phyloP scores from a whole-genome alignment of 2,113 vertebrate species.

The Phrynosoma platyrhinos region DNA sequence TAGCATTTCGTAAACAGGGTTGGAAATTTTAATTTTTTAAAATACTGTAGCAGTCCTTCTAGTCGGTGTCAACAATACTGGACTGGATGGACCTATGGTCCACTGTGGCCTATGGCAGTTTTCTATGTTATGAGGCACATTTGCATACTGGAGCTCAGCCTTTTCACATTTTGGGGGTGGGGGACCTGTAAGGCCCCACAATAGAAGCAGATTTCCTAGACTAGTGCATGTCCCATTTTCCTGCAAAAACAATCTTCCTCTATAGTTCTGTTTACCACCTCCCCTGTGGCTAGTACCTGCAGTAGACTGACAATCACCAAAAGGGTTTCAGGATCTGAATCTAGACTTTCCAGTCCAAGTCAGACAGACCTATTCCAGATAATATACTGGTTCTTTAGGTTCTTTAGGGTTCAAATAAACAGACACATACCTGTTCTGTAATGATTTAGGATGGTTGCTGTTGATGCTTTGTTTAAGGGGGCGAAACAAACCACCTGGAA shows the following conservation, averaged over 20 bases:
- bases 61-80: neutral
- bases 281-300: no score
- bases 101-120: no score
- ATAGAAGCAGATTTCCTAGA: neutral
- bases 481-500: no score
- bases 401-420: neutral
- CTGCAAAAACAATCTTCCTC: neutral
- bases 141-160: neutral
- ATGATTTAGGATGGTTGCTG: neutral
- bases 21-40: neutral
- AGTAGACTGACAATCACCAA: neutral
- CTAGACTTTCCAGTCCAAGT: neutral
- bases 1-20: neutral
- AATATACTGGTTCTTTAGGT: no score
- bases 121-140: neutral
- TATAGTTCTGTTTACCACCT: neutral
- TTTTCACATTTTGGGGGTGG: neutral
- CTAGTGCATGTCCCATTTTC: neutral
- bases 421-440: neutral
- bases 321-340: neutral
- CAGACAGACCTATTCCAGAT: neutral
- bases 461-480: constrained; percentile 3
- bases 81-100: neutral
- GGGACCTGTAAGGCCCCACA: neutral
- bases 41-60: neutral